Evolutionary conservation across 2,888 invertebrate genomes (phyloP).

Genomic region (Idaea straminata): DNA sequence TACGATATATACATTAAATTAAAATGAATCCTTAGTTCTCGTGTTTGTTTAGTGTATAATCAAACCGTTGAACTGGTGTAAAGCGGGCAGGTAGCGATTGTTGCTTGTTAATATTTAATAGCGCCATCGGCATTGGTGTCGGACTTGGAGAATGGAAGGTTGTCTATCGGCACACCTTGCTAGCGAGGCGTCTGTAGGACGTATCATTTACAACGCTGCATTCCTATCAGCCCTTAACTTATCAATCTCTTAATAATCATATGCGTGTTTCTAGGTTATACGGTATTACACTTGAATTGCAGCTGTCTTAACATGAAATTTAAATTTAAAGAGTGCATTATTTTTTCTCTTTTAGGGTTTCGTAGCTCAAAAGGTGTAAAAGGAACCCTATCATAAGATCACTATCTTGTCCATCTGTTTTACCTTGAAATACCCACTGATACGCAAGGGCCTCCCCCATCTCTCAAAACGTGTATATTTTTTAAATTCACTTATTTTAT

Average conservation of each 20-base stretch:
- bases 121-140: constrained; percentile 65
- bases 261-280: background rate
- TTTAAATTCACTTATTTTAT: no score
- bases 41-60: constrained; percentile 3
- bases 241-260: constrained; percentile 5
- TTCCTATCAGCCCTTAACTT: constrained; percentile 53
- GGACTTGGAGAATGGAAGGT: constrained; percentile 70
- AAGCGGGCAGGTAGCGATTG: constrained; percentile 42
- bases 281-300: background rate
- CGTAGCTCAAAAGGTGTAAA: no score
- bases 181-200: constrained; percentile 43
- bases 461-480: no score
- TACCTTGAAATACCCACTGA: no score
- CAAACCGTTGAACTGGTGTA: constrained; percentile 26
- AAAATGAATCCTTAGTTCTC: background rate
- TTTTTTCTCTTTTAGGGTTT: no score
- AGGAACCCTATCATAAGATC: no score
- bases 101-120: constrained; percentile 61
- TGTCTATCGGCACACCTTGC: constrained; percentile 67
- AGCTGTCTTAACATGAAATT: background rate
- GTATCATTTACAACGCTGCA: constrained; percentile 58
- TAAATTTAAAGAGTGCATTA: no score
- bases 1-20: background rate
- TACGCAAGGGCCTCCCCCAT: no score
- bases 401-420: no score